A percentile compares a stretch with the other conserved stretches of the same genome.
Evolutionary conservation across 1,140 invertebrate species (phyloP).

Genomic region (Araneus ventricosus): DNA sequence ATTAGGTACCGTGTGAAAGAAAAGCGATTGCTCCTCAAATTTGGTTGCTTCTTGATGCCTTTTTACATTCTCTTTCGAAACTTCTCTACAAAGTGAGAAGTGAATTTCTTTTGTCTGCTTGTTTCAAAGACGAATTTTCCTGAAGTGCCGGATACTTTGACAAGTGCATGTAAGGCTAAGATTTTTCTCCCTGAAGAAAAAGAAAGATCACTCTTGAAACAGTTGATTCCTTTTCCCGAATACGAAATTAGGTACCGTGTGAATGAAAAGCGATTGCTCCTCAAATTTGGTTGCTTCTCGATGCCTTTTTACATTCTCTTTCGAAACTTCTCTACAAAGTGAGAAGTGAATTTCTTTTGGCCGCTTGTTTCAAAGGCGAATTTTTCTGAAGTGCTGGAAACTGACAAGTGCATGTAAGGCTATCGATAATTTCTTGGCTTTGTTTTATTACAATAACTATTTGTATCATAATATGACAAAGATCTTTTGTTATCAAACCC

Average conservation of each 20-base stretch:
- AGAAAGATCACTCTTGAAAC: neutral
- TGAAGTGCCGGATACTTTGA: neutral
- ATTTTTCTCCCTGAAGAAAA: neutral
- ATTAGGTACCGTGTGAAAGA: constrained; percentile 2
- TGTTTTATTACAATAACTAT: too few relatives aligned
- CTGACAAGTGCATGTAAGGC: too few relatives aligned
- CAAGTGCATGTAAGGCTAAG: neutral
- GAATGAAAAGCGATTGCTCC: constrained; percentile 8
- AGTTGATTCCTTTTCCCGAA: constrained; percentile 19
- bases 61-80: neutral
- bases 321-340: neutral
- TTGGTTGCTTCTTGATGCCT: neutral
- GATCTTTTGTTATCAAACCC: too few relatives aligned
- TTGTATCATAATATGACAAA: too few relatives aligned
- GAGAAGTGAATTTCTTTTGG: neutral
- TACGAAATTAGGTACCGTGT: neutral
- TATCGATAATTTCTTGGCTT: too few relatives aligned
- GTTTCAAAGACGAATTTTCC: neutral
- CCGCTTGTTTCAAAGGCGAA: neutral
- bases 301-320: neutral
- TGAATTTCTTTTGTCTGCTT: neutral
- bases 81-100: neutral
- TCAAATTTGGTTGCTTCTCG: neutral
- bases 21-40: constrained; percentile 17
- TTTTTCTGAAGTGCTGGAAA: neutral